phyloP scores from a whole-genome alignment of 2,888 invertebrate genomes.

The Brachypalpus laphriformis region DNA sequence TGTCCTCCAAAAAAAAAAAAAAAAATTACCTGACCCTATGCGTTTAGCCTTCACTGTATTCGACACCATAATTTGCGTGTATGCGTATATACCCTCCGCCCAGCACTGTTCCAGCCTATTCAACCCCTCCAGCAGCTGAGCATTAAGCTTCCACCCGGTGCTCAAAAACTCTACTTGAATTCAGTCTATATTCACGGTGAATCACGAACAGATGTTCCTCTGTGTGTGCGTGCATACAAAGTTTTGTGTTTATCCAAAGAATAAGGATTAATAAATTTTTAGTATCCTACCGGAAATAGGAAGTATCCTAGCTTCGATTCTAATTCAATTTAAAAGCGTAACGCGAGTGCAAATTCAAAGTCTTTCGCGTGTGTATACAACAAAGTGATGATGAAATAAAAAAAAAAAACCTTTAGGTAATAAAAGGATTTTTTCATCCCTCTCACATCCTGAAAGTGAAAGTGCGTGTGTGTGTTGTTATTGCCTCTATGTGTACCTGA shows the following conservation, averaged over 20 bases:
- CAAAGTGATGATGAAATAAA: constrained; percentile 2
- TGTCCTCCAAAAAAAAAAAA: background rate
- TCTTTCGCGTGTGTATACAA: background rate
- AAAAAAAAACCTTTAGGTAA: constrained; percentile 55
- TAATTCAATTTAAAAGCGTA: constrained; percentile 4
- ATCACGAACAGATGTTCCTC: constrained; percentile 55
- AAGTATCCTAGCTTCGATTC: background rate
- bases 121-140: constrained; percentile 38
- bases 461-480: constrained; percentile 24
- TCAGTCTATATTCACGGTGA: constrained; percentile 57
- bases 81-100: constrained; percentile 26
- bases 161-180: constrained; percentile 7
- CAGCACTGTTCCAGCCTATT: constrained; percentile 12
- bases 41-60: constrained; percentile 2
- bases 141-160: constrained; percentile 51
- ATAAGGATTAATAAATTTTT: constrained; percentile 12
- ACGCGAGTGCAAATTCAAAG: background rate
- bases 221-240: constrained; percentile 17
- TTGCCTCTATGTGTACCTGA: constrained; percentile 36
- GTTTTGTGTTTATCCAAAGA: constrained; percentile 6
- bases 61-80: constrained; percentile 24
- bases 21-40: background rate
- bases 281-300: constrained; percentile 1
- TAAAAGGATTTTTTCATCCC: constrained; percentile 24
- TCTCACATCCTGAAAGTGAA: constrained; percentile 14